Percentiles rank a stretch among this genome's conserved stretches.
phyloP scores from a whole-genome alignment of 1,140 invertebrate species.

The Drosophila grimshawi region DNA sequence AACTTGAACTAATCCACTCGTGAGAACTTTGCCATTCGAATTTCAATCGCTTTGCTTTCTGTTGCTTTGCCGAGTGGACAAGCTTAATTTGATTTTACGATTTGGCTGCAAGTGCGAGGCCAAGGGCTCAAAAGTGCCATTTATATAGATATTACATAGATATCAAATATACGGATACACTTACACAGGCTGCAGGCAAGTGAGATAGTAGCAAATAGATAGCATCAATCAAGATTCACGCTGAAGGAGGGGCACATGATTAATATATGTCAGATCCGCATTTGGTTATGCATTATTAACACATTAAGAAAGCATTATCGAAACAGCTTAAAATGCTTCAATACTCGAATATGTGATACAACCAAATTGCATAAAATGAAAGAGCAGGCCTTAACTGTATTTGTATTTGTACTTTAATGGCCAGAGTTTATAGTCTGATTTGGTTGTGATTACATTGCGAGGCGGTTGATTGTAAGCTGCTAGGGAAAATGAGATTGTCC shows the following conservation, averaged over 20 bases:
- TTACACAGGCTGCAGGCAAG: neutral
- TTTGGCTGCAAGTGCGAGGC: neutral
- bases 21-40: neutral
- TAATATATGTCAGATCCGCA: conserved; percentile 62
- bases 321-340: conserved; percentile 58
- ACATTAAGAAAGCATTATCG: conserved; percentile 62
- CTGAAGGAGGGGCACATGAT: conserved; percentile 51
- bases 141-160: conserved; percentile 65
- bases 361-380: neutral
- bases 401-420: conserved; percentile 36
- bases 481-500: neutral
- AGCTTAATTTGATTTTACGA: conserved; percentile 51
- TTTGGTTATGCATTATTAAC: conserved; percentile 69
- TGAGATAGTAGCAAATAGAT: neutral
- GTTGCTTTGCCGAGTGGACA: neutral
- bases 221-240: conserved; percentile 60
- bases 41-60: conserved; percentile 1
- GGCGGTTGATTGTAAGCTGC: neutral
- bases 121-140: conserved; percentile 39
- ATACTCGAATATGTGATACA: conserved; percentile 31
- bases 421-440: conserved; percentile 43
- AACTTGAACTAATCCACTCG: neutral
- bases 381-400: neutral
- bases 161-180: conserved; percentile 60
- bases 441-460: conserved; percentile 57